Evolutionary conservation across 2,797 vertebrate genomes (phyloP).

Genomic region (Rhabdomys pumilio): DNA sequence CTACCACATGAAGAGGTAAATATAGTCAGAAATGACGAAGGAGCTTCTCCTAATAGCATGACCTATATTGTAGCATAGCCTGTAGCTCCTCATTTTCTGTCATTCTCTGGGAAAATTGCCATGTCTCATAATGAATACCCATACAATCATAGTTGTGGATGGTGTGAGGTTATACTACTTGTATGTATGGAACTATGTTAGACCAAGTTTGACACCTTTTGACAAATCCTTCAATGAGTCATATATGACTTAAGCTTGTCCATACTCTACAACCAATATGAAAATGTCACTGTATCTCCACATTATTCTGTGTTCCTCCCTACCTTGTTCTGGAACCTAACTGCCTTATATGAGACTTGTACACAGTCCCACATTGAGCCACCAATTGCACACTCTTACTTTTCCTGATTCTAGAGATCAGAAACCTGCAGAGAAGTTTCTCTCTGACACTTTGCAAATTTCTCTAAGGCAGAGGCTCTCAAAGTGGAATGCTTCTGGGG

Average conservation of each 20-base stretch:
- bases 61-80: background rate
- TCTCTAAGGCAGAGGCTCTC: background rate
- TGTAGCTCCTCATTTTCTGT: background rate
- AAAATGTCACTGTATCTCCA: background rate
- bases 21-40: background rate
- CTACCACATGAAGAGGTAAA: background rate
- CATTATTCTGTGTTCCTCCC: rapidly evolving
- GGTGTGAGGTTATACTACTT: background rate
- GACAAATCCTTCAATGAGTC: background rate
- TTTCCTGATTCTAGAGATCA: background rate
- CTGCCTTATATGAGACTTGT: background rate
- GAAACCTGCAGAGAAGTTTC: background rate
- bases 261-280: background rate
- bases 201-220: background rate
- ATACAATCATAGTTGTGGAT: background rate
- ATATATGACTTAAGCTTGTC: background rate
- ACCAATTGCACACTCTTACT: background rate
- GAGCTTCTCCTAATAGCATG: background rate
- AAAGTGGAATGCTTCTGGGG: background rate
- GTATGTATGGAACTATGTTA: background rate
- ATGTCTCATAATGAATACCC: background rate
- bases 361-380: background rate
- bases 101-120: background rate
- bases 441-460: background rate
- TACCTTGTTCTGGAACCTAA: background rate